Percentiles rank a stretch among this genome's conserved stretches.
Evolutionary conservation across 1,140 invertebrate genomes (phyloP).

Genomic region (Pseudoatta argentina): DNA sequence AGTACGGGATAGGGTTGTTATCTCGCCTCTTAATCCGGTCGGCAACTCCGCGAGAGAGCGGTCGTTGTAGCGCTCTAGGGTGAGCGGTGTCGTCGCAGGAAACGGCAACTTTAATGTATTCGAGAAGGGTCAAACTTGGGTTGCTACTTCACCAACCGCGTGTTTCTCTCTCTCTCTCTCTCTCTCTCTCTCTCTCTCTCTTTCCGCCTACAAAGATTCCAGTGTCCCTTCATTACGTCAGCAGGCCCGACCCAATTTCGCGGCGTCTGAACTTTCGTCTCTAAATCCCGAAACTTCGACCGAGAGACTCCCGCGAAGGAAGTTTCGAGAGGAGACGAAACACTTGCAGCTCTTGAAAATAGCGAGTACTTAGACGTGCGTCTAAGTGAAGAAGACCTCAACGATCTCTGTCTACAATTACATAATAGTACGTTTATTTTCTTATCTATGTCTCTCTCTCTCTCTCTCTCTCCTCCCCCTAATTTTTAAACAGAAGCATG

Average conservation of each 20-base stretch:
- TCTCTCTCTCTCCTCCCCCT: not conserved
- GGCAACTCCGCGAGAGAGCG: constrained; percentile 51
- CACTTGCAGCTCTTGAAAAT: constrained; percentile 63
- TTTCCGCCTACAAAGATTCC: constrained; percentile 38
- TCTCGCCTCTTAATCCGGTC: constrained; percentile 59
- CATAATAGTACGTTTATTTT: constrained; percentile 23
- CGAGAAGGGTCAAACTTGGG: constrained; percentile 75
- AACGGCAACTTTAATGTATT: constrained; percentile 75
- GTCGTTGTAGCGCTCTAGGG: constrained; percentile 55
- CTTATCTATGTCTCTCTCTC: not conserved
- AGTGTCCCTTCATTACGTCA: constrained; percentile 72
- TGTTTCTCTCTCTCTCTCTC: not conserved
- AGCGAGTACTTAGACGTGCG: constrained; percentile 49
- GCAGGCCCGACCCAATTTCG: constrained; percentile 70
- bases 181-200: not conserved
- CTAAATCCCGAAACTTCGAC: constrained; percentile 68
- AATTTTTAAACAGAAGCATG: no score
- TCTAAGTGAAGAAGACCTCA: constrained; percentile 36
- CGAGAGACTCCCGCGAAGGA: constrained; percentile 39
- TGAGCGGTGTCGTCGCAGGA: constrained; percentile 59
- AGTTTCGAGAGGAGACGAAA: constrained; percentile 62
- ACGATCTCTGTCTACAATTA: constrained; percentile 40
- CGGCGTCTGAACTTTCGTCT: constrained; percentile 62
- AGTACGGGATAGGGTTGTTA: constrained; percentile 29
- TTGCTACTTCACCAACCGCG: constrained; percentile 71